These are phyloP conservation scores for Oryzias sinensis DNA, from an alignment of 2,797 vertebrate genomes.

Conservation along the genomic window DNA sequence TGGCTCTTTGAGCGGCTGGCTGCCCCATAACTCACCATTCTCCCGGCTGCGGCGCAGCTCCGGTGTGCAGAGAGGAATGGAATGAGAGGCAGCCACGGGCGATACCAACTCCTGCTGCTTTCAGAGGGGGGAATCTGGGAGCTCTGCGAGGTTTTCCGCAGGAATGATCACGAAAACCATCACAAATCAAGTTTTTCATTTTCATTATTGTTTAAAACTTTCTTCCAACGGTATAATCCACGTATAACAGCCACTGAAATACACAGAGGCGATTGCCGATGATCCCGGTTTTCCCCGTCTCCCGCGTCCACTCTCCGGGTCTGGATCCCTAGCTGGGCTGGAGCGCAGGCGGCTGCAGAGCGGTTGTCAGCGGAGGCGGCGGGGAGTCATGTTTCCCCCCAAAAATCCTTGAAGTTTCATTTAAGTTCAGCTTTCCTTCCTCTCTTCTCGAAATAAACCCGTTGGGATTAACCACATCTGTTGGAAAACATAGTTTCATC, in stretches of 20 bases:
- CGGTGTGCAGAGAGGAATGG: slow-evolving; percentile 61
- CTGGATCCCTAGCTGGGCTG: slow-evolving; percentile 63
- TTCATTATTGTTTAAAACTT: no score
- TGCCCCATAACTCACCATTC: slow-evolving; percentile 28
- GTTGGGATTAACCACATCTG: slow-evolving; percentile 40
- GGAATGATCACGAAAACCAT: no score
- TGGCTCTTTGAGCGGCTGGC: slow-evolving; percentile 30
- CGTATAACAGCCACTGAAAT: no score
- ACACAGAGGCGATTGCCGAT: accelerated
- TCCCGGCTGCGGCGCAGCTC: slow-evolving; percentile 48
- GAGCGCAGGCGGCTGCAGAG: slow-evolving; percentile 38
- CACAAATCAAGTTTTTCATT: no score
- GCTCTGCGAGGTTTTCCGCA: accelerated
- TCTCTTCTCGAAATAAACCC: neutral
- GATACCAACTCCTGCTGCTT: slow-evolving; percentile 61
- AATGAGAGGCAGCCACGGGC: slow-evolving; percentile 76
- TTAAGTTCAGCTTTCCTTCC: slow-evolving; percentile 42
- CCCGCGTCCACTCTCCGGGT: slow-evolving; percentile 50
- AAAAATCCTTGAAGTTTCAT: slow-evolving; percentile 37
- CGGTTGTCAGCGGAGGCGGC: slow-evolving; percentile 30
- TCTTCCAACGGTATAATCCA: no score
- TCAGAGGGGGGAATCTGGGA: slow-evolving; percentile 1
- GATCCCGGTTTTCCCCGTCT: neutral
- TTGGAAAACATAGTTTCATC: slow-evolving; percentile 44
- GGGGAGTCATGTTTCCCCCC: neutral